Conservation (phyloP, 2,888 invertebrate genomes). For the Ochropleura leucogaster region DNA sequence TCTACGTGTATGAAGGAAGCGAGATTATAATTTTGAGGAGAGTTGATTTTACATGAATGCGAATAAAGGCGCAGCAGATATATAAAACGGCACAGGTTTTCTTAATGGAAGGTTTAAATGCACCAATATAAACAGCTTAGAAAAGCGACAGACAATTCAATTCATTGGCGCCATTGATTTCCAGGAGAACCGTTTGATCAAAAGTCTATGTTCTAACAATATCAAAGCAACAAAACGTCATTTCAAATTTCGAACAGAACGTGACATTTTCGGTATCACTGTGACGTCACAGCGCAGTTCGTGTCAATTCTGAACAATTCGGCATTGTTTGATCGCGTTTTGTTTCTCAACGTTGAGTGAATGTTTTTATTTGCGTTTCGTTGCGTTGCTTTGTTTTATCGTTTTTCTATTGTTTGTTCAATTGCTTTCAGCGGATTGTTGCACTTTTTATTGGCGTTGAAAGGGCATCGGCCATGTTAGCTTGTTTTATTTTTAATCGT, state of each 20-base stretch:
- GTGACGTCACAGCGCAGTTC: conserved; percentile 42
- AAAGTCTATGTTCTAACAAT: conserved; percentile 28
- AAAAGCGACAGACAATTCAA: conserved; percentile 12
- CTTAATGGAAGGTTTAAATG: background rate
- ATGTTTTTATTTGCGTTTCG: conserved; percentile 59
- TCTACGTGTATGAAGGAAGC: conserved; percentile 33
- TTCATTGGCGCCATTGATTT: background rate
- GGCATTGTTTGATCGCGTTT: conserved; percentile 54
- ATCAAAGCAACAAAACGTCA: conserved; percentile 38
- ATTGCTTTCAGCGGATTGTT: conserved; percentile 47
- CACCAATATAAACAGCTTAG: background rate
- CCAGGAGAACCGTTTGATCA: conserved; percentile 28
- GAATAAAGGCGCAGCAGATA: background rate
- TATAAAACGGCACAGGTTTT: background rate
- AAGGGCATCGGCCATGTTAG: conserved; percentile 17
- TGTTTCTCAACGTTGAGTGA: conserved; percentile 54
- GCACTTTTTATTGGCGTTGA: conserved; percentile 47
- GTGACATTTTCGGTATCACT: conserved; percentile 29
- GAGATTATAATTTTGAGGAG: conserved; percentile 12
- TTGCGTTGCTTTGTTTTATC: conserved; percentile 45
- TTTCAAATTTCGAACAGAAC: conserved; percentile 49
- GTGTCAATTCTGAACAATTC: conserved; percentile 51
- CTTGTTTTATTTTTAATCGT: background rate
- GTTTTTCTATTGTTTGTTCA: conserved; percentile 59
- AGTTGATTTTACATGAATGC: background rate